Conservation (phyloP, 2,888 invertebrate species). For the Scaptomyza tumidula region DNA sequence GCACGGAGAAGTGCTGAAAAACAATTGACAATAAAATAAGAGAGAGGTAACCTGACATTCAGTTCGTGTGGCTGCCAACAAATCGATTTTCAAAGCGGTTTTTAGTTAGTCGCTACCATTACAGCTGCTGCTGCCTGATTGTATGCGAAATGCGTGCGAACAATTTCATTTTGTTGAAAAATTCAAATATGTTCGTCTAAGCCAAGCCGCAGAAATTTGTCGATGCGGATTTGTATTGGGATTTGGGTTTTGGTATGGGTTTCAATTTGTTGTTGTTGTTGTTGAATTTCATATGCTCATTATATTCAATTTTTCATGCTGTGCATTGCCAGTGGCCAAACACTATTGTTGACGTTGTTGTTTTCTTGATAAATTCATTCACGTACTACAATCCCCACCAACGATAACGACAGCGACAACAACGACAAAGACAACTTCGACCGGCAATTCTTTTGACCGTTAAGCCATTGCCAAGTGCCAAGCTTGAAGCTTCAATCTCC, state of each 20-base stretch:
- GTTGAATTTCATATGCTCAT: conserved; percentile 73
- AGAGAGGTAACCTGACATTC: conserved; percentile 13
- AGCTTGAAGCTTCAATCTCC: conserved; percentile 23
- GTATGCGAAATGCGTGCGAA: conserved; percentile 70
- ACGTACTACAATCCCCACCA: conserved; percentile 65
- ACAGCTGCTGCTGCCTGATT: conserved; percentile 47
- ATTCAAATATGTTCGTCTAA: conserved; percentile 48
- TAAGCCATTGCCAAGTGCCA: conserved; percentile 57
- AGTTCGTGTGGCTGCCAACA: conserved; percentile 49
- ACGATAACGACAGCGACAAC: conserved; percentile 35
- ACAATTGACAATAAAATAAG: conserved; percentile 50
- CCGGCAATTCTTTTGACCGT: conserved; percentile 70
- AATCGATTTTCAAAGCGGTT: conserved; percentile 69
- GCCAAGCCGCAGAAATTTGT: conserved; percentile 58
- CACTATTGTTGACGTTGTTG: conserved; percentile 24
- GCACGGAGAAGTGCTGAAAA: conserved; percentile 3
- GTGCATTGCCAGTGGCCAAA: conserved; percentile 42
- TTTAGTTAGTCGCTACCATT: conserved; percentile 61
- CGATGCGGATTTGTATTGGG: conserved; percentile 47
- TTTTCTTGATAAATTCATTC: conserved; percentile 70
- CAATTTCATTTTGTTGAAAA: conserved; percentile 73
- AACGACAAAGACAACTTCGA: conserved; percentile 30
- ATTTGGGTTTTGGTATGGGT: conserved; percentile 47
- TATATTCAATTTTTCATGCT: conserved; percentile 72
- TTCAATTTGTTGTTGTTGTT: conserved; percentile 44